Base-by-base conservation (phyloP, 2,888 invertebrate species). In the Cephus runcator region DNA sequence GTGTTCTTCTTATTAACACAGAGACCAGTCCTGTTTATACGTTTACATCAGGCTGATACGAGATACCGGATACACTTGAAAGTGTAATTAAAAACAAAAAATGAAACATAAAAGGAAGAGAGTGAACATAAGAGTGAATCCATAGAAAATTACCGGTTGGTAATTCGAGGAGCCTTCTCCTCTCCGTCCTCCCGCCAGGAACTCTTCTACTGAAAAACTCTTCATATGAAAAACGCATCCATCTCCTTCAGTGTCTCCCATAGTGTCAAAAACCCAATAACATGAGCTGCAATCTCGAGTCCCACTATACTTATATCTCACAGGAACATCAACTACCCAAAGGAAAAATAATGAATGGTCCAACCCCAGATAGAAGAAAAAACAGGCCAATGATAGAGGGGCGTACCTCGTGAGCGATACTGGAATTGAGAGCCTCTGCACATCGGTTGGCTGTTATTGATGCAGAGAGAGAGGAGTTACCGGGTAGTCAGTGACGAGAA, bases 381-480 rank as follows among this genome's bases (percentile, higher is more conserved):
- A 56, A 56, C 40, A 56, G 23, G 56, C 56, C 23, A 56, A 23
- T 23, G 56, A 56, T 56, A 56, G 23, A 56, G 56, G 56, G 56
- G 56, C 23, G 56, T 56, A 56, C 23, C 40, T 56, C 23, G 23
- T 56, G 9, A 23, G 3, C 56, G 56, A 56, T 56, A 56, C 56
- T 56, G 56, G 23, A 78, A 85, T 87, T 87, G 87, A 87, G 87
- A 79, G 73, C 69, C 87, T 79, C 86, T 87, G 75, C 75, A 75
- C 77, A 79, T 80, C 81, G 83, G 82, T 78, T 80, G 77, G 82
- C 80, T 81, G 85, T 87, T 87, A 86, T 86, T 83, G 85, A 86
- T 87, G 87, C 83, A 81, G 84, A 84, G 71, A 12, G 71, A 71
- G 71, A 30, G 69, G 40, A 9, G 15, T 9, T 56, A 56, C 9